phyloP scores from a whole-genome alignment of 2,888 invertebrate species.

The Oligia fasciuncula region DNA sequence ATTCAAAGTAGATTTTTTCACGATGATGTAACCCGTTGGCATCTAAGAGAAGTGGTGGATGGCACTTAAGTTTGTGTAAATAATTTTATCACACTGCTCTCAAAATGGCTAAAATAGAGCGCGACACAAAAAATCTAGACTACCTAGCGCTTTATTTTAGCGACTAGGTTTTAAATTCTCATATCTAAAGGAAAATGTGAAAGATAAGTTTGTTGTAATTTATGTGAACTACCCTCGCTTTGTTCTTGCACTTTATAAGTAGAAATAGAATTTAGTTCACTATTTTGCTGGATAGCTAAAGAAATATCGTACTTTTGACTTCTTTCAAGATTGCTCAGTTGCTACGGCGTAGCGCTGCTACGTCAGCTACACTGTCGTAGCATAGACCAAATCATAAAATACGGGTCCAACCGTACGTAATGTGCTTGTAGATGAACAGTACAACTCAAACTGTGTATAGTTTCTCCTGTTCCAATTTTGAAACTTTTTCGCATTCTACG shows the following conservation, averaged over 20 bases:
- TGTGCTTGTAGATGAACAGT: not conserved
- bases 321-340: not conserved
- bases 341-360: constrained; percentile 1
- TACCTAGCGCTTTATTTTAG: constrained; percentile 40
- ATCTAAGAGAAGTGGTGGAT: too few relatives aligned
- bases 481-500: not conserved
- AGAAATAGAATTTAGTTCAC: constrained; percentile 42
- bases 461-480: not conserved
- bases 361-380: not conserved
- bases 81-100: too few relatives aligned
- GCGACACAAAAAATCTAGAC: constrained; percentile 47
- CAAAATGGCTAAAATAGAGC: constrained; percentile 12
- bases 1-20: not conserved
- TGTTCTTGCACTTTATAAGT: constrained; percentile 50
- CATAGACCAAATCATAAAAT: not conserved
- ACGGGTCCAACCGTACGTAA: not conserved
- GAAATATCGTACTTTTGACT: not conserved
- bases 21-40: not conserved
- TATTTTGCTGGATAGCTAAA: constrained; percentile 15
- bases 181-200: constrained; percentile 61
- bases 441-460: not conserved
- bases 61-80: too few relatives aligned
- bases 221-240: constrained; percentile 58
- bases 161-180: constrained; percentile 54
- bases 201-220: constrained; percentile 64